Base-by-base conservation (phyloP, 2,797 vertebrate species). In the Alectoris magna region DNA sequence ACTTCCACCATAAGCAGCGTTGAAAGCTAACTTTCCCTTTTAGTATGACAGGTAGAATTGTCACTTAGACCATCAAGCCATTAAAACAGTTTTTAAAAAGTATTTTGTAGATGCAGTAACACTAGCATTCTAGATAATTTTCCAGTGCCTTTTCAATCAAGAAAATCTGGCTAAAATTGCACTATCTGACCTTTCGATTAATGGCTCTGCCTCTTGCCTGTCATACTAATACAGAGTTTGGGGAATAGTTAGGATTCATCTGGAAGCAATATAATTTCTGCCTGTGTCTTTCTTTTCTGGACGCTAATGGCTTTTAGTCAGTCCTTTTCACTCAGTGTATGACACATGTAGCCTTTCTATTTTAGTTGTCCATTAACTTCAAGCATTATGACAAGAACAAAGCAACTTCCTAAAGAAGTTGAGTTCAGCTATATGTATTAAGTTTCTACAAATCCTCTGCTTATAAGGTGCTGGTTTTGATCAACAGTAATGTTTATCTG, bases 301-400 rank as follows among this genome's bases (percentile, higher is more conserved):
- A 98, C 97, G 89, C 97, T 99, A 99, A 99, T 98, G 98, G 98
- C 95, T 98, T 99, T 98, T 98, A 98, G 98, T 98, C 98, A 98
- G 98, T 97, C 96, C 97, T 98, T 98, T 98, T 98, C 98, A 98
- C 97, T 98, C 98, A 98, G 89, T 96, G 94, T 96, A 97, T 98
- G 98, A 99, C 98, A 98, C 97, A 97, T 97, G 97, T 90, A 98
- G 97, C 97, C 95, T 93, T 97, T 98, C 97, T 97, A 97, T 97
- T 98, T 98, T 97, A 98, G 97, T 97, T 98, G 98, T 98, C 98
- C 98, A 98, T 98, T 98, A 98, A 98, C 98, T 98, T 97, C 96
- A 97, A 98, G 98, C 97, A 98, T 98, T 98, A 98, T 96, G 97
- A 98, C 98, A 98, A 98, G 97, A 98, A 97, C 97, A 98, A 98